These are phyloP conservation scores for Actias luna DNA, from an alignment of 2,888 invertebrate species.

Conservation along the genomic window DNA sequence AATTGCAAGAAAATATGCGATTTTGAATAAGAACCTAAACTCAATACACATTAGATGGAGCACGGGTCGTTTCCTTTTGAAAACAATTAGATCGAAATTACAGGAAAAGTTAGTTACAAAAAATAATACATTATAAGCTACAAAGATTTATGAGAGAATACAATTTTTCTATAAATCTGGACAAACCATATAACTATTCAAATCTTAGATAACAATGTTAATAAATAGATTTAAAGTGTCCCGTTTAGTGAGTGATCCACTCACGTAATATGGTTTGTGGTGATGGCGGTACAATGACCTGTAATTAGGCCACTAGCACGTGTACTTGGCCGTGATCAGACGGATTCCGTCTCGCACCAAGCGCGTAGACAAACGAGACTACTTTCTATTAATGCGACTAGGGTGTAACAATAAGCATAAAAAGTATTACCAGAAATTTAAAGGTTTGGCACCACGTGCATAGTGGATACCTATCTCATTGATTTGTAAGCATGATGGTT, in stretches of 20 bases:
- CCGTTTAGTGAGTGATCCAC: neutral
- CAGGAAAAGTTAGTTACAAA: neutral
- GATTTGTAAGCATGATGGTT: too few species aligned
- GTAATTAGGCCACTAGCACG: conserved; percentile 59
- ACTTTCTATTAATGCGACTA: conserved; percentile 37
- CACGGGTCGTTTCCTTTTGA: too few species aligned
- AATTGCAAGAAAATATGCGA: too few species aligned
- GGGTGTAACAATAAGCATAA: neutral
- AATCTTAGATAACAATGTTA: neutral
- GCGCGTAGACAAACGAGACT: conserved; percentile 33
- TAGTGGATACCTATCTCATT: too few species aligned
- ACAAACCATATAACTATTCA: neutral
- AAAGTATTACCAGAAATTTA: neutral
- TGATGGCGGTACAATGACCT: conserved; percentile 52
- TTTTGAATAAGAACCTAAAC: too few species aligned
- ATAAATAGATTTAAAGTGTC: neutral
- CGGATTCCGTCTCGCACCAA: conserved; percentile 28
- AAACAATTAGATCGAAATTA: neutral
- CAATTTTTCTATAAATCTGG: neutral
- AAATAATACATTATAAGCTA: neutral
- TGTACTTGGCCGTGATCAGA: conserved; percentile 50
- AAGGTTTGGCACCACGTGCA: too few species aligned
- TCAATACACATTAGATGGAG: too few species aligned
- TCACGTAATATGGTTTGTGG: conserved; percentile 12
- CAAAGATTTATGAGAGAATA: neutral